Base-by-base conservation (phyloP, 2,888 invertebrate species). In the Diarsia brunnea region DNA sequence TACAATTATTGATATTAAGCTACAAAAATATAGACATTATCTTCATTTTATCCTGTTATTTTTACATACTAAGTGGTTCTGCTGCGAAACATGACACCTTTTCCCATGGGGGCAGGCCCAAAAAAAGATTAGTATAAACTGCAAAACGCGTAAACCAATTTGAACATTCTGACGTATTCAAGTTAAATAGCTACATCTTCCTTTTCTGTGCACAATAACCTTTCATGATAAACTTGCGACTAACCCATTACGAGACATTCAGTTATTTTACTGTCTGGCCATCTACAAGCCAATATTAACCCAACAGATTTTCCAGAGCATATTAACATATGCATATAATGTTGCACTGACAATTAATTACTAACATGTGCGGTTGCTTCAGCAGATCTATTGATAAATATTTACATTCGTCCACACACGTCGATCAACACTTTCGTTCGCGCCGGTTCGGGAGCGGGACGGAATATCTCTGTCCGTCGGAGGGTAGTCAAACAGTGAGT, bases 351-450 rank as follows among this genome's bases (percentile, higher is more conserved):
- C 3, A 58, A 69, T 55, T 60, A 72, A 73, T 66, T 45, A 69
- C 60, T 31, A 55, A 51, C 73, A 73, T 69, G 66, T 69, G 58
- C 12, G 45, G 31, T 51, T 66, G 53, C 66, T 63, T 68, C 65
- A 73, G 43, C 58, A 47, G 51, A 73, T 63, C 64, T 68, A 38
- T 43, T 49, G 38, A 69, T 85, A 82, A 82, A 82, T 73, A 85
- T 84, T 82, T 82, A 73, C 51, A 11, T 64, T 4, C 12, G 12
- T 21, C 21, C 31, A 27, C 58, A 38, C 10, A 27, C 73, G 58
- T 81, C 68, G 16, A 11, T 77, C 69, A 77, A 73, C 85, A 81
- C 82, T 71, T 75, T 68, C 67, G n/a, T 64, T 51, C 47, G 43
- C 43, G 27, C 53, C 24, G 21, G 45, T 27, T 55, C 27, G 21